Base-by-base conservation (phyloP, 2,888 invertebrate genomes). In the Coleophora deauratella region DNA sequence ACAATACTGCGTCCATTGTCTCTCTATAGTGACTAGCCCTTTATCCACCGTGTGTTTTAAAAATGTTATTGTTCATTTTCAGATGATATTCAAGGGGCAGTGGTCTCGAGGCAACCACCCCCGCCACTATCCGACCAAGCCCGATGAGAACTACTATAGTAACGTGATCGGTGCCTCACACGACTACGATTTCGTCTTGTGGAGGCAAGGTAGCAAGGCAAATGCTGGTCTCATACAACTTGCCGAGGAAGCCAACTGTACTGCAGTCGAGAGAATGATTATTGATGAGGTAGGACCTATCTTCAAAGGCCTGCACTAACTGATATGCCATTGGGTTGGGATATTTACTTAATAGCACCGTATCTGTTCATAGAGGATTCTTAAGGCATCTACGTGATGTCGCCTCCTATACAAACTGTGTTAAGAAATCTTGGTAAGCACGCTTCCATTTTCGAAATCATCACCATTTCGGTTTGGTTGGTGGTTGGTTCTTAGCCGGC, bases 151-250 rank as follows among this genome's bases (percentile, higher is more conserved):
- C 27, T 74, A 74, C 0, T 85, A 74, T 54, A 79, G 77, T 28
- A 69, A 77, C 49, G 72, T 85, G 74, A 60, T 85, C 0, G 85
- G 85, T 0, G 78, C 81, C 0, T 81, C 82, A 0, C 85, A 85
- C 45, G 62, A 60, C 1, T 63, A 47, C 44, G 48, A 65, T 30
- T 76, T 59, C 43, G 58, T 53, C 0, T 41, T 85, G 3, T 85
- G 84, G 84, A 52, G 71, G 31, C 62, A 58, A 27, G 75, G 73
- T 0, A 50, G 51, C 1, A 56, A 58, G 9, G 81, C 82, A 4
- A 61, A 53, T 1, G 38, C 47, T 0, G 82, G 77, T 0, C 46
- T 84, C 36, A 59, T 62, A 45, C n/a, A 37, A 6, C 49, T 82
- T 2, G 79, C 77, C 9, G 78, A 72, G 41, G 49, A 58, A 1